Percentiles rank a stretch among this genome's conserved stretches.
phyloP scores from a whole-genome alignment of 1,140 invertebrate genomes.

The Camponotus vicinus region DNA sequence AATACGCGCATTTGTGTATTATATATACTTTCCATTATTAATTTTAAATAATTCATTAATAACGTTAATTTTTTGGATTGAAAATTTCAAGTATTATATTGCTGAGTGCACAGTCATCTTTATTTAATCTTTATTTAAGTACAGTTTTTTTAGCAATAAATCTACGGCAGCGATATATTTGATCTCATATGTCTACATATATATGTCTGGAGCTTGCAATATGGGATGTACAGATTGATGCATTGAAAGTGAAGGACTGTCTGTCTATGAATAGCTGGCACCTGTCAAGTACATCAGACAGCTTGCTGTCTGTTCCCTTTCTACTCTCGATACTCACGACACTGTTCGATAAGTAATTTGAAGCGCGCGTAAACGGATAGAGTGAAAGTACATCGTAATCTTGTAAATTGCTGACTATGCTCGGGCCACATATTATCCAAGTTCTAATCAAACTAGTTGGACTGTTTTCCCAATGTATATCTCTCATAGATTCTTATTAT shows the following conservation, averaged over 20 bases:
- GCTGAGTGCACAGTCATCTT: not conserved
- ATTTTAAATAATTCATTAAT: not conserved
- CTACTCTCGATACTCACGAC: conserved; percentile 70
- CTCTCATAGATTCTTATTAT: not conserved
- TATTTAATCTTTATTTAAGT: conserved; percentile 18
- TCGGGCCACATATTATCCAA: not conserved
- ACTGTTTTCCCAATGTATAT: not conserved
- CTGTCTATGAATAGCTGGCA: conserved; percentile 71
- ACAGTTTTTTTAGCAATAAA: not conserved
- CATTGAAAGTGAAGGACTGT: conserved; percentile 73
- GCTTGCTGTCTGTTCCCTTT: conserved; percentile 67
- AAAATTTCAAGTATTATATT: not conserved
- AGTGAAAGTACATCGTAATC: conserved; percentile 36
- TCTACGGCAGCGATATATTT: conserved; percentile 5
- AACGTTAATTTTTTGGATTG: not conserved
- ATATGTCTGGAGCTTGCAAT: not conserved
- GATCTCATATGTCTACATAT: not conserved
- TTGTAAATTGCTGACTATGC: not conserved
- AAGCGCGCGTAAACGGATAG: conserved; percentile 54
- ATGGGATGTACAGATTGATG: conserved; percentile 61
- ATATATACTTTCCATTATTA: not conserved
- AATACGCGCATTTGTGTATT: not conserved
- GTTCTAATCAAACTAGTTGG: not conserved
- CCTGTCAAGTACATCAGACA: conserved; percentile 72
- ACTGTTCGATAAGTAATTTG: conserved; percentile 72